phyloP scores from a whole-genome alignment of 2,888 invertebrate genomes.

The Drosophila dives region DNA sequence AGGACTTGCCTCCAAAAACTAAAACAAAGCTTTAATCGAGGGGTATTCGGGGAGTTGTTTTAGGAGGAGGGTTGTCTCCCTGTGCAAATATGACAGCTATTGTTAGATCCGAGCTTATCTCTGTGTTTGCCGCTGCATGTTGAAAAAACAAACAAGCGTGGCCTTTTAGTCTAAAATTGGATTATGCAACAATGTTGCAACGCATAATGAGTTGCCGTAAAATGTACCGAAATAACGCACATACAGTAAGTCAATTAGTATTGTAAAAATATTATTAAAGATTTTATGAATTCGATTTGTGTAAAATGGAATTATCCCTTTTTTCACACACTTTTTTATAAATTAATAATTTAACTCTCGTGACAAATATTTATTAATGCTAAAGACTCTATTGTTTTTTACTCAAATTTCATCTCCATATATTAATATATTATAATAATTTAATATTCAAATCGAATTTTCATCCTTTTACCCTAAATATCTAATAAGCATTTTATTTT shows the following conservation, averaged over 20 bases:
- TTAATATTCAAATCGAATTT: neutral
- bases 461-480: neutral
- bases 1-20: conserved; percentile 50
- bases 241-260: conserved; percentile 10
- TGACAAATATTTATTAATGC: neutral
- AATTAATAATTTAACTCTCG: neutral
- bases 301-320: neutral
- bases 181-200: conserved; percentile 64
- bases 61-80: conserved; percentile 6
- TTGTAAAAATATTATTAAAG: conserved; percentile 29
- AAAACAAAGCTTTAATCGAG: conserved; percentile 6
- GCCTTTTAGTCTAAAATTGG: conserved; percentile 40
- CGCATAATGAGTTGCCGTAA: conserved; percentile 32
- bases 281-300: neutral
- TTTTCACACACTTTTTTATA: neutral
- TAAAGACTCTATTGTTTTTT: neutral
- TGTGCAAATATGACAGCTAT: conserved; percentile 52
- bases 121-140: conserved; percentile 23
- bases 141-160: conserved; percentile 62
- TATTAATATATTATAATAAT: neutral
- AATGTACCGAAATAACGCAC: conserved; percentile 20
- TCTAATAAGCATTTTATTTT: neutral
- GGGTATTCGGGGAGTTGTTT: neutral
- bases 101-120: conserved; percentile 45
- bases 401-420: neutral